These are phyloP conservation scores for Cepphus grylle DNA, from an alignment of 2,113 vertebrate genomes.

Conservation along the genomic window DNA sequence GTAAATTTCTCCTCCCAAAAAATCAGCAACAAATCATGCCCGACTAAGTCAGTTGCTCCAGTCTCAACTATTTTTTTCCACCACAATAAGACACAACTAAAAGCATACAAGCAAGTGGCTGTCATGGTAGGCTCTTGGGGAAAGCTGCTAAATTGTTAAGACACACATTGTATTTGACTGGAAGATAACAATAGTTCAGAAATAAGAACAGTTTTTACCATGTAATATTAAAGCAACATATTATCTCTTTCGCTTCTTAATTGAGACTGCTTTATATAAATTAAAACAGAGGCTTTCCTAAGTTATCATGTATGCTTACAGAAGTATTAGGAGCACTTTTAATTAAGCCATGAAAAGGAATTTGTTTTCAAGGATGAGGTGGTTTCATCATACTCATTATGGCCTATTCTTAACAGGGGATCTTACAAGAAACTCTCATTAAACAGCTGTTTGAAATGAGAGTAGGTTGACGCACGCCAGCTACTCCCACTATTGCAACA, in stretches of 20 bases:
- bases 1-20: background rate
- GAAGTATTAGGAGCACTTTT: conserved; percentile 55
- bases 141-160: background rate
- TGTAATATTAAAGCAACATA: background rate
- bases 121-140: background rate
- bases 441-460: conserved; percentile 39
- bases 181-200: background rate
- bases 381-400: conserved; percentile 55
- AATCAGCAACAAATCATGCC: background rate
- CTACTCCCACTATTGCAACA: background rate
- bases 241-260: conserved; percentile 27
- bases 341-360: conserved; percentile 46
- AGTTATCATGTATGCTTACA: background rate
- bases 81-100: background rate
- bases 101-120: background rate
- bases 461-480: background rate
- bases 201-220: background rate
- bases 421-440: conserved; percentile 54
- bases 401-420: conserved; percentile 45
- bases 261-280: conserved; percentile 25
- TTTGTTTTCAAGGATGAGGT: conserved; percentile 55
- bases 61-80: background rate
- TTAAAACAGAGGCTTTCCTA: conserved; percentile 10
- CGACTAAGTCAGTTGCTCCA: background rate
- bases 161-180: background rate